Evolutionary conservation across 1,140 invertebrate genomes (phyloP).

Genomic region (Macrotrachela quadricornifera): DNA sequence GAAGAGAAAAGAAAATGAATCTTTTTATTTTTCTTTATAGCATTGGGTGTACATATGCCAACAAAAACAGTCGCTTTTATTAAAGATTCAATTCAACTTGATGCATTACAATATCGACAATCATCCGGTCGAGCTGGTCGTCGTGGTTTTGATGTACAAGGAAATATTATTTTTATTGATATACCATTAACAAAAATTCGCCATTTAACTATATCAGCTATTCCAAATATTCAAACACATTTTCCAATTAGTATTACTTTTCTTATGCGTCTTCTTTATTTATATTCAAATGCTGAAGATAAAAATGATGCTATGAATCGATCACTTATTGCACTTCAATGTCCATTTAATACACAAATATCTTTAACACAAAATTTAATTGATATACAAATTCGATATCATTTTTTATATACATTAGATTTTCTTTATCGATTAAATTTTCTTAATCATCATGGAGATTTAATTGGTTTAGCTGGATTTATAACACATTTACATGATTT

Average conservation of each 20-base stretch:
- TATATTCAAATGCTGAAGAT: background rate
- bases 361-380: background rate
- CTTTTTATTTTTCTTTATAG: background rate
- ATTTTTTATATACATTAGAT: background rate
- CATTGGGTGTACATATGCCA: background rate
- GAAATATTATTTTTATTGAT: constrained; percentile 22
- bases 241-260: background rate
- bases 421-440: background rate
- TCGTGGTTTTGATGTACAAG: constrained; percentile 84
- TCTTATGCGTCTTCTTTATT: constrained; percentile 1
- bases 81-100: constrained; percentile 1
- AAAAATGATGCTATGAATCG: background rate
- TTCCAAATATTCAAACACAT: background rate
- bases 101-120: constrained; percentile 34
- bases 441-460: background rate
- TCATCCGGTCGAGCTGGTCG: constrained; percentile 92
- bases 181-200: background rate
- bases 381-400: too few species aligned
- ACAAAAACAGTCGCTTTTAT: constrained; percentile 1
- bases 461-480: background rate
- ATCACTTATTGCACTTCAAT: background rate
- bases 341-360: background rate
- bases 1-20: too few species aligned
- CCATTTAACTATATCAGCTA: background rate
- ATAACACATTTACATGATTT: background rate